Conservation (phyloP, 2,888 invertebrate species). For the Asteroscopus sphinx region DNA sequence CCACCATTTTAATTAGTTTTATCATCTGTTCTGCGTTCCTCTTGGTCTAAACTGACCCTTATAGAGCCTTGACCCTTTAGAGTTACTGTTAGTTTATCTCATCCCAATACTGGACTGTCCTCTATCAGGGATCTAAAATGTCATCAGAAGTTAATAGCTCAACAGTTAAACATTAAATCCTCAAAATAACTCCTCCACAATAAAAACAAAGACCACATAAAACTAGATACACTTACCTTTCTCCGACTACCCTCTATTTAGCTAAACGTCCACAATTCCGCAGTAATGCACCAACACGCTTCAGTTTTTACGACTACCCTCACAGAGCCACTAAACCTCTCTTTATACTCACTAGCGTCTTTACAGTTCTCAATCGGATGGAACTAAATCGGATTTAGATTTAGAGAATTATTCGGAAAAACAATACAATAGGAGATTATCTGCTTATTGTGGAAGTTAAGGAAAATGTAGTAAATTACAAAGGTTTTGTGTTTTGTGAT, state of each 20-base stretch:
- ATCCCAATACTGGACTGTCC: no score
- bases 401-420: constrained; percentile 29
- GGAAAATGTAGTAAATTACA: not conserved
- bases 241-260: constrained; percentile 29
- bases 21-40: no score
- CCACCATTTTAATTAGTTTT: no score
- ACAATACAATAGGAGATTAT: constrained; percentile 17
- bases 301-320: constrained; percentile 26
- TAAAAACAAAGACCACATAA: constrained; percentile 4
- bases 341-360: constrained; percentile 32
- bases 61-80: no score
- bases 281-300: constrained; percentile 34
- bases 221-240: not conserved
- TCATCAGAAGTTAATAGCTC: no score
- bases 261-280: constrained; percentile 35
- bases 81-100: no score
- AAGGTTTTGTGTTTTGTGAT: no score
- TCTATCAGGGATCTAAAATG: no score
- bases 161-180: no score
- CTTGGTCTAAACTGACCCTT: no score
- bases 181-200: not conserved
- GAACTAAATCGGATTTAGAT: constrained; percentile 31
- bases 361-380: constrained; percentile 38
- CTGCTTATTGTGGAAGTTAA: constrained; percentile 1
- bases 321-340: constrained; percentile 17